Evolutionary conservation across 2,888 invertebrate species (phyloP).

Genomic region (Lymantria monacha): DNA sequence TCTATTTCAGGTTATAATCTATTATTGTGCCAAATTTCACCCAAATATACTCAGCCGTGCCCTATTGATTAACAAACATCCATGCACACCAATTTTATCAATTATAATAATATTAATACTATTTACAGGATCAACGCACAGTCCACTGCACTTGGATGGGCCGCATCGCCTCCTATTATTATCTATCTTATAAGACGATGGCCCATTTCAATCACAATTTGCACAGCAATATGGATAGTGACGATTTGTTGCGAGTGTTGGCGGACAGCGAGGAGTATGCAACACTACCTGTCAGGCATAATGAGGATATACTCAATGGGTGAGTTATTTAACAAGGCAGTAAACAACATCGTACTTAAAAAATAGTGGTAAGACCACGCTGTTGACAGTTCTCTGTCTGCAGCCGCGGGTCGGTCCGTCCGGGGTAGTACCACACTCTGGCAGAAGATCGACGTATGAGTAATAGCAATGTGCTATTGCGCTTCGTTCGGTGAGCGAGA

Average conservation of each 20-base stretch:
- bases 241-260: conserved; percentile 89
- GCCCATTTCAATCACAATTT: conserved; percentile 89
- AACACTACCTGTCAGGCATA: conserved; percentile 97
- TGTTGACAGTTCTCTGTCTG: too few species aligned
- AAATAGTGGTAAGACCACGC: neutral
- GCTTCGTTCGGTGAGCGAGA: too few species aligned
- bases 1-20: too few species aligned
- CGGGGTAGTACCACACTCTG: too few species aligned
- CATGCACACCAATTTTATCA: too few species aligned
- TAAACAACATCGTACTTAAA: neutral
- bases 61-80: too few species aligned
- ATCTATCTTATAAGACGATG: conserved; percentile 95
- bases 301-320: conserved; percentile 97
- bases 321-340: conserved; percentile 54
- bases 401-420: too few species aligned
- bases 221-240: conserved; percentile 83
- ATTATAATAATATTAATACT: too few species aligned
- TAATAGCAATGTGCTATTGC: too few species aligned
- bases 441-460: too few species aligned
- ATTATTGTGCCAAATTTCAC: too few species aligned
- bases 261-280: conserved; percentile 94
- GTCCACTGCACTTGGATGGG: conserved; percentile 90
- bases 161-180: conserved; percentile 97
- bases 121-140: conserved; percentile 81
- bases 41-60: too few species aligned